Evolutionary conservation across 2,113 vertebrate species (phyloP).

Genomic region (Vombatus ursinus): DNA sequence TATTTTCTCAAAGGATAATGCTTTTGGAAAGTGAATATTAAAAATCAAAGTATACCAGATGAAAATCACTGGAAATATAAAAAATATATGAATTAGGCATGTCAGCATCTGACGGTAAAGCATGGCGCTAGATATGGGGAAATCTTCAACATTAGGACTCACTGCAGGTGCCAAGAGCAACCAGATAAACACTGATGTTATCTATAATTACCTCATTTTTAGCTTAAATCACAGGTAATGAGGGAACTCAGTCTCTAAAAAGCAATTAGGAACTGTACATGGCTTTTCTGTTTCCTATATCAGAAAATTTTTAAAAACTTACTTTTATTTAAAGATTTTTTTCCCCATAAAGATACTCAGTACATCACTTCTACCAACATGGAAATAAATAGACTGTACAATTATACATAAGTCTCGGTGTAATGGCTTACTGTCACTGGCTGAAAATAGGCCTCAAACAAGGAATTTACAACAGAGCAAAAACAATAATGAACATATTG

Average conservation of each 20-base stretch:
- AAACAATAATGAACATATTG: neutral
- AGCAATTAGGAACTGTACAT: slow-evolving; percentile 72
- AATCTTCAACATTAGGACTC: slow-evolving; percentile 69
- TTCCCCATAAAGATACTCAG: slow-evolving; percentile 54
- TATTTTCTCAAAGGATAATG: slow-evolving; percentile 32
- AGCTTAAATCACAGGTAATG: slow-evolving; percentile 79
- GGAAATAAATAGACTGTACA: slow-evolving; percentile 63
- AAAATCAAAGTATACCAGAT: slow-evolving; percentile 58
- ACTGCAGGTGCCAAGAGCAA: slow-evolving; percentile 76
- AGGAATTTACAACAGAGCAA: slow-evolving; percentile 3
- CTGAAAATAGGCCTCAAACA: slow-evolving; percentile 23
- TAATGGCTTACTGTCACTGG: slow-evolving; percentile 34
- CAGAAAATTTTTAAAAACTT: slow-evolving; percentile 73
- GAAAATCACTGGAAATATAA: slow-evolving; percentile 64
- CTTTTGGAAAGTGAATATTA: slow-evolving; percentile 56
- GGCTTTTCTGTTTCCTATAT: slow-evolving; percentile 68
- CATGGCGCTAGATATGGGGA: slow-evolving; percentile 56
- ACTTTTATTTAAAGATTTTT: slow-evolving; percentile 70
- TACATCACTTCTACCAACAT: slow-evolving; percentile 59
- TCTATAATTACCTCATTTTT: slow-evolving; percentile 76
- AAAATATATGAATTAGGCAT: slow-evolving; percentile 70
- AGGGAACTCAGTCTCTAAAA: slow-evolving; percentile 76
- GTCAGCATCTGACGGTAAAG: slow-evolving; percentile 59
- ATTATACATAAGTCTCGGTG: slow-evolving; percentile 60
- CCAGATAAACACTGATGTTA: slow-evolving; percentile 76